Conservation (phyloP, 2,888 invertebrate species). For the Limnephilus lunatus region DNA sequence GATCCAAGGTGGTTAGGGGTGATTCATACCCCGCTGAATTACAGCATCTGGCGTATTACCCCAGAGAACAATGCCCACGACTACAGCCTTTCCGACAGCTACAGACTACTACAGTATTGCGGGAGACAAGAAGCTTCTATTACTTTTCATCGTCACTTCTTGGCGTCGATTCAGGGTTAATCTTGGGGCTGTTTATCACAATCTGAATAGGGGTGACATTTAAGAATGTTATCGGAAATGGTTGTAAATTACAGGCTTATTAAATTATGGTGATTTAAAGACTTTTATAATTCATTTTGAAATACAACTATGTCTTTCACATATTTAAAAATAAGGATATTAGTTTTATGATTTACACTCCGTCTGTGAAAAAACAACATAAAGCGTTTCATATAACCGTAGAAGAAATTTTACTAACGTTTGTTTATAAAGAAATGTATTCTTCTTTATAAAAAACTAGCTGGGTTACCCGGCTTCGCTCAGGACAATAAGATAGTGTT, state of each 20-base stretch:
- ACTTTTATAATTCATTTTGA: neutral
- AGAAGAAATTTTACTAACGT: too few species aligned
- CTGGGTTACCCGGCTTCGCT: too few species aligned
- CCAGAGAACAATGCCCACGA: conserved; percentile 13
- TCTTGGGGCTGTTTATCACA: neutral
- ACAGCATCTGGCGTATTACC: conserved; percentile 34
- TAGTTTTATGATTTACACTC: too few species aligned
- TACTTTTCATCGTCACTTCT: neutral
- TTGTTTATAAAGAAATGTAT: too few species aligned
- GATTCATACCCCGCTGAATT: conserved; percentile 23
- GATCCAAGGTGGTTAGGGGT: conserved; percentile 18
- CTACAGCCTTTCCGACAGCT: neutral
- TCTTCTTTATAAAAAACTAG: too few species aligned
- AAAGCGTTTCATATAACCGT: too few species aligned
- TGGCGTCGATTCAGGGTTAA: neutral
- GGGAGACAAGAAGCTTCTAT: neutral
- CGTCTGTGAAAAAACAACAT: too few species aligned
- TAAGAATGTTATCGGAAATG: neutral
- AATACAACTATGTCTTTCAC: too few species aligned
- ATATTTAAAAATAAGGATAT: too few species aligned
- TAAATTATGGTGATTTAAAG: neutral
- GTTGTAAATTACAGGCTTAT: neutral
- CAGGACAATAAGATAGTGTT: too few species aligned
- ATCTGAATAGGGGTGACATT: neutral
- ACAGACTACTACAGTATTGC: neutral